Percentiles rank a stretch among this genome's conserved stretches.
Conservation (phyloP, 2,888 invertebrate species). For the Aricia artaxerxes region DNA sequence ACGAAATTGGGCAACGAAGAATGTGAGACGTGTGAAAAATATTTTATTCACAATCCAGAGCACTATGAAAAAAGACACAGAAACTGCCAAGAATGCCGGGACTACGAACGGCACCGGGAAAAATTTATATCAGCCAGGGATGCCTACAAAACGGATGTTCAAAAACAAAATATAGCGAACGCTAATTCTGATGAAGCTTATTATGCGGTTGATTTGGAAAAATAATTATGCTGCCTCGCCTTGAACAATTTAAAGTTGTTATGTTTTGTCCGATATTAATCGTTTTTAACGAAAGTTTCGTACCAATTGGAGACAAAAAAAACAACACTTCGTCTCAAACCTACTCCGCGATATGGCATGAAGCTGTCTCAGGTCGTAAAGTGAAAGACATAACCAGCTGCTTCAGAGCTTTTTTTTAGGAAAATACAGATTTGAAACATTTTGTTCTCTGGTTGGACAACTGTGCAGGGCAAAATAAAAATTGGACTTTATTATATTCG, state of each 20-base stretch:
- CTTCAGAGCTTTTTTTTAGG: conserved; percentile 39
- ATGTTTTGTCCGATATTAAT: conserved; percentile 32
- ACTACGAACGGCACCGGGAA: conserved; percentile 36
- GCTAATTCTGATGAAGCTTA: background rate
- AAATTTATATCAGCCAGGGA: background rate
- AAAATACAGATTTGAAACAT: conserved; percentile 33
- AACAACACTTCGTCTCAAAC: background rate
- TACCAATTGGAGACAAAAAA: conserved; percentile 26
- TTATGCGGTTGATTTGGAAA: conserved; percentile 17
- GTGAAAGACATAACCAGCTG: conserved; percentile 40
- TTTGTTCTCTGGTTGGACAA: conserved; percentile 46
- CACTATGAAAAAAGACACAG: conserved; percentile 31
- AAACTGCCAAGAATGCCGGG: conserved; percentile 32
- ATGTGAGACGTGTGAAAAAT: conserved; percentile 38
- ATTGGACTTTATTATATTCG: conserved; percentile 42
- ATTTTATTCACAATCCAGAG: conserved; percentile 34
- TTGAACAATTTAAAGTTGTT: conserved; percentile 31
- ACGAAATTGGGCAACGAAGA: conserved; percentile 38
- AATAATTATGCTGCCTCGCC: conserved; percentile 27
- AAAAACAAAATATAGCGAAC: background rate
- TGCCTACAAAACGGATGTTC: conserved; percentile 8
- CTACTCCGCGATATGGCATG: conserved; percentile 33
- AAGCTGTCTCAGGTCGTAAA: conserved; percentile 38
- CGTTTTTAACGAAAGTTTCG: conserved; percentile 30
- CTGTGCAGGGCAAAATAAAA: conserved; percentile 44